phyloP scores from a whole-genome alignment of 2,888 invertebrate species.

The Eupithecia subumbrata region DNA sequence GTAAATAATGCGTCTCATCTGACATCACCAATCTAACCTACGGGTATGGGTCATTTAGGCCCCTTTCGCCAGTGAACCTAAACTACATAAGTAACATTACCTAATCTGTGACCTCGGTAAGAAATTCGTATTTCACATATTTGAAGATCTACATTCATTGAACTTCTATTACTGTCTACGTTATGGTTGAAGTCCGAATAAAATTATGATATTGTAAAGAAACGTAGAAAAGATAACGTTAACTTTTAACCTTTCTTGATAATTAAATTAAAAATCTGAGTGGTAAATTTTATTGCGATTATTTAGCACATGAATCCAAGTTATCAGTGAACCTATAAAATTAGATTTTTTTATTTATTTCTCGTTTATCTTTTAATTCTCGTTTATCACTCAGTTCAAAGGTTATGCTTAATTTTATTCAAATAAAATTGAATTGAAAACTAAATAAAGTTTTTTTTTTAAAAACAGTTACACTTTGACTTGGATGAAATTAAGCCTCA shows the following conservation, averaged over 20 bases:
- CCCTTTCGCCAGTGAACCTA: neutral
- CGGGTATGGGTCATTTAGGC: neutral
- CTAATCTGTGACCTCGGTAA: neutral
- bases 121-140: neutral
- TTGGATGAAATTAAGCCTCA: neutral
- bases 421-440: neutral
- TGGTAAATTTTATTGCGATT: neutral
- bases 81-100: too few species aligned
- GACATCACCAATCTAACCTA: neutral
- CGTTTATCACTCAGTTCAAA: neutral
- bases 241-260: constrained; percentile 1
- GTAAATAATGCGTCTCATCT: neutral
- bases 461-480: too few species aligned
- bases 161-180: too few species aligned
- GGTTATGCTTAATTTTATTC: neutral
- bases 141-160: too few species aligned
- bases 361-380: neutral
- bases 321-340: constrained; percentile 2
- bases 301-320: neutral
- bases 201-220: neutral
- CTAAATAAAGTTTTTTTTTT: neutral
- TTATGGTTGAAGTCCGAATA: neutral
- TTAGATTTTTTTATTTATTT: neutral
- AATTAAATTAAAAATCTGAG: neutral
- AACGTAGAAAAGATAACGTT: neutral